Conservation (phyloP, 1,140 invertebrate species). For the Antheraea pernyi region DNA sequence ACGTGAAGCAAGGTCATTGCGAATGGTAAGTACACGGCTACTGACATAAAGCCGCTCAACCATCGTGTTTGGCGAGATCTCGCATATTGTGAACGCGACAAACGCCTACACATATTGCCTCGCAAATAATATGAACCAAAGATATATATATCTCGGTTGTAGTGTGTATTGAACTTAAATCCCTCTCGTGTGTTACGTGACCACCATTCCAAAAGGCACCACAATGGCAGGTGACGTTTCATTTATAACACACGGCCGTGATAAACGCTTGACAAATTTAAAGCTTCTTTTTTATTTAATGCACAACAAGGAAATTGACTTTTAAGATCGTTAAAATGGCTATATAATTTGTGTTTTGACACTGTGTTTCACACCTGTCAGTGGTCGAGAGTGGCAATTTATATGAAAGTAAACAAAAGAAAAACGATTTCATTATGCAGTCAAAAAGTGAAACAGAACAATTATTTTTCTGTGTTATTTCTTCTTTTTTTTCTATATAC, state of each 20-base stretch:
- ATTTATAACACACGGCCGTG: background rate
- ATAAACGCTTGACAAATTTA: background rate
- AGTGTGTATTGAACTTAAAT: background rate
- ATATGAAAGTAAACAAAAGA: too few species aligned
- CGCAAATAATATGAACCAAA: background rate
- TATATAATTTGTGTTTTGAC: too few species aligned
- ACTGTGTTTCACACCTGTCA: too few species aligned
- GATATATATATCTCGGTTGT: background rate
- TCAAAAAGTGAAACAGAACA: too few species aligned
- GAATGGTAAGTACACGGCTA: conserved; percentile 10
- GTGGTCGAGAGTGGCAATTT: too few species aligned
- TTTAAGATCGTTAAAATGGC: too few species aligned
- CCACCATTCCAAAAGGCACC: background rate
- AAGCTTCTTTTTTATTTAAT: background rate
- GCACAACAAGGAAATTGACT: too few species aligned
- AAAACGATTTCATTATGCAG: too few species aligned
- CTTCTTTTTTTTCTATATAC: too few species aligned
- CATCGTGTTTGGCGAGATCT: conserved; percentile 2
- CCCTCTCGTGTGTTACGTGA: conserved; percentile 10
- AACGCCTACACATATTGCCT: background rate
- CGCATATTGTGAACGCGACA: background rate
- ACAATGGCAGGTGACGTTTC: conserved; percentile 6
- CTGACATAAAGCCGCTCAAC: background rate
- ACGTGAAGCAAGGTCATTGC: conserved; percentile 24
- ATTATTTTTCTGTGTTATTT: too few species aligned